Evolutionary conservation across 2,113 vertebrate species (phyloP).

Genomic region (Sterrhoptilus dennistouni): DNA sequence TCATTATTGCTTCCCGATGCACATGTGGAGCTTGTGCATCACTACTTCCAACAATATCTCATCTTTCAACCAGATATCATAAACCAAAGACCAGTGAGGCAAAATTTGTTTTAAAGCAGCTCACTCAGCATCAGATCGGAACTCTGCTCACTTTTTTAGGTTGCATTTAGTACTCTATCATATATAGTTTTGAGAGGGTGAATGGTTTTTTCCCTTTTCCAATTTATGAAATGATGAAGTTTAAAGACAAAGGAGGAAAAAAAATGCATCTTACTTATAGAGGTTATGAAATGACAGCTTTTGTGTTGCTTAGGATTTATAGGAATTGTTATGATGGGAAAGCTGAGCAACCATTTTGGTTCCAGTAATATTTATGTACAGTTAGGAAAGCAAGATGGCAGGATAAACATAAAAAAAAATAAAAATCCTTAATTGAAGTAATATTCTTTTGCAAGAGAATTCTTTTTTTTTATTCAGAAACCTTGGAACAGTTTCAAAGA

Average conservation of each 20-base stretch:
- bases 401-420: not conserved
- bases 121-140: not conserved
- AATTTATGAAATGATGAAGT: not conserved
- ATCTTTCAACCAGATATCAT: not conserved
- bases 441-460: not conserved
- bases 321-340: not conserved
- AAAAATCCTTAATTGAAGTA: not conserved
- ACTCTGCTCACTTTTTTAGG: not conserved
- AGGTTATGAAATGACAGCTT: not conserved
- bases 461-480: not conserved
- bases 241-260: not conserved
- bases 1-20: not conserved
- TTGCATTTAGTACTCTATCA: not conserved
- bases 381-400: not conserved
- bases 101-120: not conserved
- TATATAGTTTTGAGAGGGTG: not conserved
- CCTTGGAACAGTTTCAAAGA: not conserved
- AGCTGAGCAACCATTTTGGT: not conserved
- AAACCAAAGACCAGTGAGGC: not conserved
- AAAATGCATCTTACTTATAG: fast-evolving
- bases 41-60: not conserved
- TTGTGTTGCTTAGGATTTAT: not conserved
- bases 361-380: fast-evolving
- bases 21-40: not conserved
- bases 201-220: not conserved